phyloP scores from a whole-genome alignment of 1,140 invertebrate genomes.

The Zeugodacus cucurbitae region DNA sequence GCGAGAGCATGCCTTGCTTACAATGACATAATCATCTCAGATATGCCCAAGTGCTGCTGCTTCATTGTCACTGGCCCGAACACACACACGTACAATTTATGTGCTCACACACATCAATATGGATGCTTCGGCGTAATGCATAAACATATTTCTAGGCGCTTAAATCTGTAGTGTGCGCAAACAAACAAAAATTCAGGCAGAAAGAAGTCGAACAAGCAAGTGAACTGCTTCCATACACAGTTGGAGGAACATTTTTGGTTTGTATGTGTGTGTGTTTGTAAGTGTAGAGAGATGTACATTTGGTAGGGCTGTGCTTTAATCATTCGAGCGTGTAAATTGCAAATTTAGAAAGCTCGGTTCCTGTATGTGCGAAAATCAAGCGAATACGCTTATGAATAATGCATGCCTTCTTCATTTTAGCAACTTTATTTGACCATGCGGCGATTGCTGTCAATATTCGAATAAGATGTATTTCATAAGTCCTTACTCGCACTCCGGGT shows the following conservation, averaged over 20 bases:
- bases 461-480: too few species aligned
- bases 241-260: not conserved
- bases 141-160: constrained; percentile 1
- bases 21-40: not conserved
- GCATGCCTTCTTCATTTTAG: not conserved
- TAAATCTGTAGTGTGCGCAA: not conserved
- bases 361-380: not conserved
- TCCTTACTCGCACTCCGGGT: too few species aligned
- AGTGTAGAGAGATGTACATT: not conserved
- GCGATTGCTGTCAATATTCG: not conserved
- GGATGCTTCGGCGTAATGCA: not conserved
- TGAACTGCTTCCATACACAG: not conserved
- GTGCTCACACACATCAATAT: not conserved
- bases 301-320: not conserved
- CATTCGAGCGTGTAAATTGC: not conserved
- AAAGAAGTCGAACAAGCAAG: not conserved
- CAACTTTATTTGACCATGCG: not conserved
- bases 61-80: not conserved
- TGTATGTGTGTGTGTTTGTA: too few species aligned
- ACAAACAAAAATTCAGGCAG: not conserved
- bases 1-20: not conserved
- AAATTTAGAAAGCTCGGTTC: not conserved
- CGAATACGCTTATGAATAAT: not conserved
- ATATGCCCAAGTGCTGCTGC: not conserved
- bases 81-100: not conserved